phyloP scores from a whole-genome alignment of 2,888 invertebrate species.

The Drosophila hawaiiensis region DNA sequence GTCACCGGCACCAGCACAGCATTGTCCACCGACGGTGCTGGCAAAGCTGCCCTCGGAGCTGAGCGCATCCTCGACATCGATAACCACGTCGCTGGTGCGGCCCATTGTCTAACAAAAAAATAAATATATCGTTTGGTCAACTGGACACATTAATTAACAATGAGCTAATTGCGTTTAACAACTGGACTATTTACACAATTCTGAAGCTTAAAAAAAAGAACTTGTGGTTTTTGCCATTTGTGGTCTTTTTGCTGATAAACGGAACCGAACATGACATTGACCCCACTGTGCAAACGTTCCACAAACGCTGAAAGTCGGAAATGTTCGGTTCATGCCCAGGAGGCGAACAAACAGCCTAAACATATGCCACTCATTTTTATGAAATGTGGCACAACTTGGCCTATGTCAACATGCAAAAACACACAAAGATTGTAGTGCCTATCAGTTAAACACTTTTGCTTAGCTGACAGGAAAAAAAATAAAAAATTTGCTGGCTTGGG shows the following conservation, averaged over 20 bases:
- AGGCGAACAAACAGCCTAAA: slow-evolving; percentile 35
- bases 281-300: slow-evolving; percentile 45
- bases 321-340: slow-evolving; percentile 26
- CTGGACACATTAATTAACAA: slow-evolving; percentile 24
- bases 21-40: slow-evolving; percentile 52
- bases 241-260: slow-evolving; percentile 63
- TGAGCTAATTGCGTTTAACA: slow-evolving; percentile 23
- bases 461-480: slow-evolving; percentile 1
- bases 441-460: slow-evolving; percentile 11
- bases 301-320: slow-evolving; percentile 11
- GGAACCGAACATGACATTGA: slow-evolving; percentile 56
- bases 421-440: background rate
- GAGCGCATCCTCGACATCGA: slow-evolving; percentile 51
- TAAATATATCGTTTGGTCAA: slow-evolving; percentile 9
- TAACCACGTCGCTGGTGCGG: slow-evolving; percentile 35
- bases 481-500: background rate
- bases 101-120: slow-evolving; percentile 37
- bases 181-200: slow-evolving; percentile 24
- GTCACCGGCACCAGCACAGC: slow-evolving; percentile 31
- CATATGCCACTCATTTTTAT: slow-evolving; percentile 40
- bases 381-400: background rate
- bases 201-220: slow-evolving; percentile 41
- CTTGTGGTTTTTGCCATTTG: slow-evolving; percentile 51
- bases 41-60: slow-evolving; percentile 60
- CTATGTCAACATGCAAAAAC: slow-evolving; percentile 8